Percentiles rank a stretch among this genome's conserved stretches.
These are phyloP conservation scores for Probaryconus sp. DNA, from an alignment of 1,140 invertebrate genomes.

Conservation along the genomic window DNA sequence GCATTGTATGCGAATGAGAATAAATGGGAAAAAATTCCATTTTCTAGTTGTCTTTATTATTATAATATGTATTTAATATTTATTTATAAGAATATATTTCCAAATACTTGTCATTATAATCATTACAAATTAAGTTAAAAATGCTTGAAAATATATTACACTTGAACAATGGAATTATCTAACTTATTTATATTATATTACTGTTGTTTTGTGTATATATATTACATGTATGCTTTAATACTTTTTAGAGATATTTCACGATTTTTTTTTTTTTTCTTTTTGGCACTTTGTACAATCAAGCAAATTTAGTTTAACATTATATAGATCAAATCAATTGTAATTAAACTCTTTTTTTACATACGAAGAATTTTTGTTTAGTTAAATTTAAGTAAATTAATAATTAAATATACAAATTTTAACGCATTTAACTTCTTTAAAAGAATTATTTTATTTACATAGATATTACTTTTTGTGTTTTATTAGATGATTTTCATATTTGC, in stretches of 20 bases:
- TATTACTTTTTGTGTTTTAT: too few relatives aligned
- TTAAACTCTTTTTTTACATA: constrained; percentile 14
- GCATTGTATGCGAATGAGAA: too few relatives aligned
- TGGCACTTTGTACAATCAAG: constrained; percentile 45
- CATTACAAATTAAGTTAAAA: constrained; percentile 46
- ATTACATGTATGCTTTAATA: constrained; percentile 18
- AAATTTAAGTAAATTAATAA: too few relatives aligned
- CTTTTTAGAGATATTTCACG: constrained; percentile 29
- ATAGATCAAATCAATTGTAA: constrained; percentile 24
- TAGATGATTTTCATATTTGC: too few relatives aligned
- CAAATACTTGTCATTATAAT: constrained; percentile 39
- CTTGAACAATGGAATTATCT: constrained; percentile 31
- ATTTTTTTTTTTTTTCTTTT: too few relatives aligned
- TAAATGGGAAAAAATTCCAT: constrained; percentile 8
- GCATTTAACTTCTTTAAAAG: too few relatives aligned
- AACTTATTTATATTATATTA: constrained; percentile 20
- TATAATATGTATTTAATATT: constrained; percentile 43
- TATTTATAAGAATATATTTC: constrained; percentile 55
- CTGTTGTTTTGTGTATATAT: constrained; percentile 8
- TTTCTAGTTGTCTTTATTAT: constrained; percentile 9
- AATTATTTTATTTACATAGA: too few relatives aligned
- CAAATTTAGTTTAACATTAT: constrained; percentile 35
- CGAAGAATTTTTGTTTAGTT: too few relatives aligned
- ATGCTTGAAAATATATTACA: constrained; percentile 48
- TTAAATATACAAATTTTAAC: too few relatives aligned